Base-by-base conservation (phyloP, 2,113 vertebrate genomes). In the Formicarius rufipectus region DNA sequence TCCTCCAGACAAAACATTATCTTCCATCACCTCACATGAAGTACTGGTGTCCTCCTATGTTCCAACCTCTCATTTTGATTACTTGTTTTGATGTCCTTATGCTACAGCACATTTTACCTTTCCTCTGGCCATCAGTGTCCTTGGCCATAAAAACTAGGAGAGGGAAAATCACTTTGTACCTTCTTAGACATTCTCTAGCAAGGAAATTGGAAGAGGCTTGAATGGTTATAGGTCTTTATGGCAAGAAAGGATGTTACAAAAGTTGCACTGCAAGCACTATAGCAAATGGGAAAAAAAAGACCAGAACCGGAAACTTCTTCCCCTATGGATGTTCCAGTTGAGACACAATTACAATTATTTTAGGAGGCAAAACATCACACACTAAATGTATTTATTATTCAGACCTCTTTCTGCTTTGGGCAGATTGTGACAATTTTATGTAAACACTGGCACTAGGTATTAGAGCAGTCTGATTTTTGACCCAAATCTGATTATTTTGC, bases 401-500 rank as follows among this genome's bases (percentile, higher is more conserved):
- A 28, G 58, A 44, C 67, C 1, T 24, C 52, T 67, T 77, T 58
- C 63, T 82, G 44, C 60, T 78, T 78, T 92, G 59, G 66, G 69
- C 53, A 90, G 89, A 88, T 62, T 93, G 47, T 55, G 74, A 55
- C 56, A 71, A 27, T 59, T 56, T 72, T 66, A 71, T 20, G 47
- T 74, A 84, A 93, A 69, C 37, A 37, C 25, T 84, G 68, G 49
- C 45, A 86, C 16, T 3, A 37, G 73, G 37, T 53, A 40, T 58
- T 71, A 81, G 73, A 76, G 60, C 47, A 91, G 63, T 59, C 52
- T 74, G 73, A 78, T 90, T 87, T 94, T 78, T 93, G 87, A 89
- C 87, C 87, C 56, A 81, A 10, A 81, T 81, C 44, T 84, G 81
- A 63, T 92, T 72, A 86, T 71, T 91, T 78, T 93, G 74, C 84